A percentile compares a stretch with the other conserved stretches of the same genome.
Evolutionary conservation across 2,888 invertebrate species (phyloP).

Genomic region (Cyclophora albipunctata): DNA sequence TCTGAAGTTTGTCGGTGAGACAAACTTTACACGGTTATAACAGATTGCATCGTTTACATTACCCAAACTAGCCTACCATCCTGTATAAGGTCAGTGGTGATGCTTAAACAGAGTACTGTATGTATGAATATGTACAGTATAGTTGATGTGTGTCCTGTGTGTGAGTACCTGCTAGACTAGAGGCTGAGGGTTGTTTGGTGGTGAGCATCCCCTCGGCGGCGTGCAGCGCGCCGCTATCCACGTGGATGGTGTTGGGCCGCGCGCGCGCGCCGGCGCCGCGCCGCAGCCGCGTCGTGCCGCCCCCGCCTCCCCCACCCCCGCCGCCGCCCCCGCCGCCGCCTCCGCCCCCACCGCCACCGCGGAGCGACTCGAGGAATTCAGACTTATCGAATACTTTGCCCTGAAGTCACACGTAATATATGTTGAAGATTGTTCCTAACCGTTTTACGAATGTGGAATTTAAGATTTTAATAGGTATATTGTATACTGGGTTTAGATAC

Average conservation of each 20-base stretch:
- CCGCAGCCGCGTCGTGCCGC: conserved; percentile 40
- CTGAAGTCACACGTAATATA: conserved; percentile 47
- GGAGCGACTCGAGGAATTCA: conserved; percentile 58
- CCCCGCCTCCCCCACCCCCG: conserved; percentile 38
- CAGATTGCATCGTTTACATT: no score
- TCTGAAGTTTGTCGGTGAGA: no score
- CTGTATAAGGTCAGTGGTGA: no score
- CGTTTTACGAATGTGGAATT: no score
- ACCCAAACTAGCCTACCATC: no score
- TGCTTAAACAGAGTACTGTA: no score
- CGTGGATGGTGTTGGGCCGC: conserved; percentile 92
- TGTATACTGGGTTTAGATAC: no score
- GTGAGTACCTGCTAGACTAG: conserved; percentile 85
- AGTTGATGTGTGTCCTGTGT: background rate
- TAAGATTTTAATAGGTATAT: no score
- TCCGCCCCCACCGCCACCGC: conserved; percentile 28
- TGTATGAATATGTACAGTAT: conserved; percentile 1
- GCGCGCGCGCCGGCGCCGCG: conserved; percentile 79
- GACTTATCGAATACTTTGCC: conserved; percentile 86
- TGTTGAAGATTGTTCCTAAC: no score
- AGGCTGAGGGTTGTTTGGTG: conserved; percentile 86
- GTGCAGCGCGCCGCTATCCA: conserved; percentile 86
- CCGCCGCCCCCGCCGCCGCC: conserved; percentile 60
- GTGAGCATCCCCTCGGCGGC: conserved; percentile 84
- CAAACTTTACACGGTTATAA: no score